Percentiles rank a stretch among this genome's conserved stretches.
These are phyloP conservation scores for Nycticorax nycticorax DNA, from an alignment of 2,113 vertebrate species.

Conservation along the genomic window DNA sequence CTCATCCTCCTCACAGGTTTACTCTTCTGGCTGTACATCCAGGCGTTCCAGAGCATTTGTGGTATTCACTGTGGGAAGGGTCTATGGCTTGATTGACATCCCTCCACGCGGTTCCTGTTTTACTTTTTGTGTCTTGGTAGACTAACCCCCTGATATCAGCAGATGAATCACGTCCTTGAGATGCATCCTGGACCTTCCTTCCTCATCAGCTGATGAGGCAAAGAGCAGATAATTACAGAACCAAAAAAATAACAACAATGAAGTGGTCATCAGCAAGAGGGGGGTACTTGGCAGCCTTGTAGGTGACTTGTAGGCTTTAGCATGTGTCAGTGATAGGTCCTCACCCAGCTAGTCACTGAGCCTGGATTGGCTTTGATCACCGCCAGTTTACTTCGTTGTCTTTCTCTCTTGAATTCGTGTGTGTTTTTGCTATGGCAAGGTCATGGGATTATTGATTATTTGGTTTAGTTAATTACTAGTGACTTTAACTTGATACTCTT, in stretches of 20 bases:
- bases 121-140: not conserved
- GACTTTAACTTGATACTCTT: not conserved
- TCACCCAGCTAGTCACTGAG: not conserved
- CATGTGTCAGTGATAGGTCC: not conserved
- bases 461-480: constrained; percentile 37
- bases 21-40: not conserved
- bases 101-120: not conserved
- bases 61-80: not conserved
- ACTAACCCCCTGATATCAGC: not conserved
- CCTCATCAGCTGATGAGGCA: not conserved
- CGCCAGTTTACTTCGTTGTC: not conserved
- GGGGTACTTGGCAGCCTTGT: not conserved
- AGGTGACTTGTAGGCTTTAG: not conserved
- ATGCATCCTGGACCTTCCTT: not conserved
- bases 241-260: not conserved
- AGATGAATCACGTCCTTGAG: not conserved
- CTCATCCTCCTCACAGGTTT: not conserved
- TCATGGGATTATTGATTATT: constrained; percentile 12
- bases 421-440: not conserved
- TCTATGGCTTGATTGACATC: not conserved
- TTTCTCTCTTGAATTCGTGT: not conserved
- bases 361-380: not conserved
- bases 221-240: not conserved
- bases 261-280: not conserved
- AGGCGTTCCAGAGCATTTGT: not conserved